These are phyloP conservation scores for Pleuronectes platessa DNA, from an alignment of 2,113 vertebrate genomes.

Conservation along the genomic window DNA sequence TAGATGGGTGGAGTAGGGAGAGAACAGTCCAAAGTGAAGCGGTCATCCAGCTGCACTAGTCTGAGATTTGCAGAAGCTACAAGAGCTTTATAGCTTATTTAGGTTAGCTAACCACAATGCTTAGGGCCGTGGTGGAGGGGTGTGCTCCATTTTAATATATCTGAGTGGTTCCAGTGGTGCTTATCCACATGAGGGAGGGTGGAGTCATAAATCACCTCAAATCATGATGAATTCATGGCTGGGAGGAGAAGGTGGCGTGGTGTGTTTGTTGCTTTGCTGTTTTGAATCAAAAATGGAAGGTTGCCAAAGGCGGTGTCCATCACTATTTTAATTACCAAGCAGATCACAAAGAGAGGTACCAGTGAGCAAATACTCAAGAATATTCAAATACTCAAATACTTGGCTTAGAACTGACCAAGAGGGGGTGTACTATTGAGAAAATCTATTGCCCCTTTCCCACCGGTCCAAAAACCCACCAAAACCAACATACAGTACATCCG, in stretches of 20 bases:
- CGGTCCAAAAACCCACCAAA: conserved; percentile 12
- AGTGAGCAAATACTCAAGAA: no score
- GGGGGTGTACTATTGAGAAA: no score
- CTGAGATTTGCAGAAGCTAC: conserved; percentile 9
- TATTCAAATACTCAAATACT: no score
- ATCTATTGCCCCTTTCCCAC: no score
- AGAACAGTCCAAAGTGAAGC: conserved; percentile 23
- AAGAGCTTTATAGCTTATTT: conserved; percentile 54
- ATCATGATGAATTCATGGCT: conserved; percentile 72
- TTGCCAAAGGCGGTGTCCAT: no score
- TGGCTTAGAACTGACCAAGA: no score
- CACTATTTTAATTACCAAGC: no score
- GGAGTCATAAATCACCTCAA: conserved; percentile 74
- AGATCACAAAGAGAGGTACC: no score
- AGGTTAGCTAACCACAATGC: conserved; percentile 42
- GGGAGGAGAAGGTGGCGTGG: conserved; percentile 20
- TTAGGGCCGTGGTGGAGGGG: conserved; percentile 20
- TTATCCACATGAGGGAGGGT: conserved; percentile 41
- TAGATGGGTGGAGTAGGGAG: conserved; percentile 53
- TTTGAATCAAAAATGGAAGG: conserved; percentile 39
- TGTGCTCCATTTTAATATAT: conserved; percentile 75
- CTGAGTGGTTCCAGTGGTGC: conserved; percentile 73
- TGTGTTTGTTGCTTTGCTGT: conserved; percentile 17
- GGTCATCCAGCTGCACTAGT: conserved; percentile 22
- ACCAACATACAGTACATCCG: conserved; percentile 11